These are phyloP conservation scores for Tetanocera ferruginea DNA, from an alignment of 2,888 invertebrate genomes.

Conservation along the genomic window DNA sequence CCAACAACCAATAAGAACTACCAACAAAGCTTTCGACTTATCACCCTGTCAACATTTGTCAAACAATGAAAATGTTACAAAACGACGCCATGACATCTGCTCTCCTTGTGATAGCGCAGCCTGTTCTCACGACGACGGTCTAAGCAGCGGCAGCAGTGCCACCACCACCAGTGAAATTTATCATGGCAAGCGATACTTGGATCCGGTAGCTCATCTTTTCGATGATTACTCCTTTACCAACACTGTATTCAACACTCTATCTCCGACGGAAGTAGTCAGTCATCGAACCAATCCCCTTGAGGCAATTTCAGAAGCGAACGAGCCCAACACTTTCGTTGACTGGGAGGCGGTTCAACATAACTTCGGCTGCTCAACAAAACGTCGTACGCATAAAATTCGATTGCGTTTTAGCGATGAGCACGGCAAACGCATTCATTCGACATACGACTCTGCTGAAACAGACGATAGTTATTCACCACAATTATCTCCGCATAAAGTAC, in stretches of 20 bases:
- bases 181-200: conserved; percentile 63
- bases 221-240: conserved; percentile 61
- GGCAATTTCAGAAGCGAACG: conserved; percentile 7
- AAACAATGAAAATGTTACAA: conserved; percentile 37
- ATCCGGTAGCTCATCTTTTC: conserved; percentile 55
- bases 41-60: too few relatives aligned
- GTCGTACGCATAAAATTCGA: conserved; percentile 33
- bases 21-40: too few relatives aligned
- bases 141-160: conserved; percentile 25
- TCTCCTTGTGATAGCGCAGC: conserved; percentile 39
- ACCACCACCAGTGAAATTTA: conserved; percentile 52
- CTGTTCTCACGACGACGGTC: background rate
- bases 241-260: conserved; percentile 49
- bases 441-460: conserved; percentile 49
- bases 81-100: conserved; percentile 29
- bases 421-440: conserved; percentile 48
- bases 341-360: conserved; percentile 52
- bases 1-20: conserved; percentile 19
- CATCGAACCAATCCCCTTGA: background rate
- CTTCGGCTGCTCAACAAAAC: conserved; percentile 44
- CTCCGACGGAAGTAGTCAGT: background rate
- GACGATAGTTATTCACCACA: conserved; percentile 41
- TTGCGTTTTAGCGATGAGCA: conserved; percentile 51
- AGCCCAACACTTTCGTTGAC: conserved; percentile 47
- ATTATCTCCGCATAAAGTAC: background rate